Evolutionary conservation across 1,140 invertebrate species (phyloP).

Genomic region (Zophobas morio): DNA sequence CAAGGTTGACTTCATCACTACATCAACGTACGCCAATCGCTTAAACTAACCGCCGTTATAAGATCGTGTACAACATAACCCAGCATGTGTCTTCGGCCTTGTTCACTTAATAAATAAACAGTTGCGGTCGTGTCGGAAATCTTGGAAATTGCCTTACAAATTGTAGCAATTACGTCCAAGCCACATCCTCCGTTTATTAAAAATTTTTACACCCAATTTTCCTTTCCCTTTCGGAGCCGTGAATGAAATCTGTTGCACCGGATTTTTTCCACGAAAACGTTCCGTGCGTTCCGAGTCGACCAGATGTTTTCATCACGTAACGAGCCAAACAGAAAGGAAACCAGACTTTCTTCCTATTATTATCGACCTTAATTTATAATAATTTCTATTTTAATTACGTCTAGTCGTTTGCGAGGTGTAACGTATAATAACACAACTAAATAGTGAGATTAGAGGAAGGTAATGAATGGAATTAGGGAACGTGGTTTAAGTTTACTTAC

Average conservation of each 20-base stretch:
- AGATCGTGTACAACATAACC: too few relatives aligned
- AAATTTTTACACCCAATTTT: constrained; percentile 12
- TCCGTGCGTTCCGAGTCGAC: too few relatives aligned
- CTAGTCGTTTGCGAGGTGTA: background rate
- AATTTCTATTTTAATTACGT: background rate
- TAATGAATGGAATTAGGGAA: constrained; percentile 33
- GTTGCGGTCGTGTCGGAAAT: background rate
- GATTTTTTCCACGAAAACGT: background rate
- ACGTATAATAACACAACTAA: constrained; percentile 9
- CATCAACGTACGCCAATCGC: too few relatives aligned
- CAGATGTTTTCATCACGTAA: too few relatives aligned
- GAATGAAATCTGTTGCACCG: background rate
- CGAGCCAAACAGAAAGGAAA: background rate
- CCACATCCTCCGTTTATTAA: background rate
- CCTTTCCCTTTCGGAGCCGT: background rate
- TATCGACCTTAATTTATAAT: background rate
- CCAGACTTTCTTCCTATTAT: background rate
- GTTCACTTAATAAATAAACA: background rate
- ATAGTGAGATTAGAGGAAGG: constrained; percentile 39
- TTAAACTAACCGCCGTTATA: too few relatives aligned
- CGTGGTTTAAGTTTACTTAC: constrained; percentile 39
- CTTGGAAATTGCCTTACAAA: background rate
- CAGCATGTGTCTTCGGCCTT: too few relatives aligned
- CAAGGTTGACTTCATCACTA: too few relatives aligned
- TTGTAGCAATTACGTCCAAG: background rate